A percentile compares a stretch with the other conserved stretches of the same genome.
Conservation (phyloP, 2,888 invertebrate species). For the Gnatocerus cornutus region DNA sequence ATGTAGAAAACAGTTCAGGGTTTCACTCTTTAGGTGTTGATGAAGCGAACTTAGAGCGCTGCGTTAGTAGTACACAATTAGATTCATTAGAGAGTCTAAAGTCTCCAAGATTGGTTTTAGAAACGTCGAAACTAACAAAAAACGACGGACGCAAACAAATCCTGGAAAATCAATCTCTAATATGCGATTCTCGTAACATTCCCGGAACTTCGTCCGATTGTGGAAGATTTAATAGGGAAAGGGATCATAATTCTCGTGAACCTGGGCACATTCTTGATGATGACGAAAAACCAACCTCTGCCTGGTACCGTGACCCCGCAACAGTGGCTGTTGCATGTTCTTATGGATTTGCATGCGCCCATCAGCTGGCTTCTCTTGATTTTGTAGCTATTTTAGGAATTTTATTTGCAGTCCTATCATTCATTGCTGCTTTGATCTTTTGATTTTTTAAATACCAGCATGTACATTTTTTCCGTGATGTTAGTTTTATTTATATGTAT, state of each 20-base stretch:
- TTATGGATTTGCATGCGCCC: conserved; percentile 81
- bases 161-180: conserved; percentile 45
- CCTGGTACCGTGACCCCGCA: conserved; percentile 77
- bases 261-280: conserved; percentile 59
- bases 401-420: conserved; percentile 82
- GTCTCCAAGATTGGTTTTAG: conserved; percentile 67
- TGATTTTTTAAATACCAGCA: conserved; percentile 60
- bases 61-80: conserved; percentile 42
- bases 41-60: conserved; percentile 6
- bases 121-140: conserved; percentile 55
- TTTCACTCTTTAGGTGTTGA: conserved; percentile 44
- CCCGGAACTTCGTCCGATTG: conserved; percentile 49
- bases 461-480: conserved; percentile 43
- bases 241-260: conserved; percentile 37
- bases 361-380: conserved; percentile 82
- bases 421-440: conserved; percentile 79
- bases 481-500: conserved; percentile 19
- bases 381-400: conserved; percentile 83
- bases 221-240: conserved; percentile 31
- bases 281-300: conserved; percentile 54
- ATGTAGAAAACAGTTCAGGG: conserved; percentile 53
- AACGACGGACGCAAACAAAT: conserved; percentile 38
- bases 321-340: conserved; percentile 85
- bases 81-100: conserved; percentile 63
- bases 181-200: conserved; percentile 35